Percentiles rank a stretch among this genome's conserved stretches.
Conservation (phyloP, 2,113 vertebrate genomes). For the Centropus unirufus region DNA sequence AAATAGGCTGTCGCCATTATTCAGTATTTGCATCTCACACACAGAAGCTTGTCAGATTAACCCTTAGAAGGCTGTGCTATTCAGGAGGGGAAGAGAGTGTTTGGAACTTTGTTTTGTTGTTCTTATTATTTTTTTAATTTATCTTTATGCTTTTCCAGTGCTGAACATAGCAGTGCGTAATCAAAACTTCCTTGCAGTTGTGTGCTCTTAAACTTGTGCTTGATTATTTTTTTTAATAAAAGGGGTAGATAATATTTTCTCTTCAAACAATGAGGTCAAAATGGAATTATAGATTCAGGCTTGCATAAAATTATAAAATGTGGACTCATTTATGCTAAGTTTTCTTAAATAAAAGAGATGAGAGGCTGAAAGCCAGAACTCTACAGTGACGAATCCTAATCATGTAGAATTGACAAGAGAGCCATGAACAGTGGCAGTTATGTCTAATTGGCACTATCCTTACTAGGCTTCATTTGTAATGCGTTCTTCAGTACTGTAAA, state of each 20-base stretch:
- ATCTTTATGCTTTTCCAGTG: neutral
- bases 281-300: neutral
- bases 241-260: neutral
- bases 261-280: neutral
- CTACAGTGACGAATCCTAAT: neutral
- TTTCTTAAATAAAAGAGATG: slow-evolving; percentile 2
- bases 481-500: neutral
- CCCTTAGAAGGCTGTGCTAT: neutral
- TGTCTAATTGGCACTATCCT: neutral
- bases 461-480: neutral
- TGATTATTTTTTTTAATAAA: neutral
- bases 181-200: neutral
- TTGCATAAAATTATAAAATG: neutral
- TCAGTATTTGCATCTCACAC: neutral
- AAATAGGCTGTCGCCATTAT: neutral
- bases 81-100: neutral
- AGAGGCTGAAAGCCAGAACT: neutral
- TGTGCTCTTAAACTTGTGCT: neutral
- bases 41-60: neutral
- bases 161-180: neutral
- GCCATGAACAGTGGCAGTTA: neutral
- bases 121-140: neutral
- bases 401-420: neutral
- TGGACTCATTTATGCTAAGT: neutral
- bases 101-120: neutral